Base-by-base conservation (phyloP, 2,797 vertebrate genomes). In the Nyctalus aviator region DNA sequence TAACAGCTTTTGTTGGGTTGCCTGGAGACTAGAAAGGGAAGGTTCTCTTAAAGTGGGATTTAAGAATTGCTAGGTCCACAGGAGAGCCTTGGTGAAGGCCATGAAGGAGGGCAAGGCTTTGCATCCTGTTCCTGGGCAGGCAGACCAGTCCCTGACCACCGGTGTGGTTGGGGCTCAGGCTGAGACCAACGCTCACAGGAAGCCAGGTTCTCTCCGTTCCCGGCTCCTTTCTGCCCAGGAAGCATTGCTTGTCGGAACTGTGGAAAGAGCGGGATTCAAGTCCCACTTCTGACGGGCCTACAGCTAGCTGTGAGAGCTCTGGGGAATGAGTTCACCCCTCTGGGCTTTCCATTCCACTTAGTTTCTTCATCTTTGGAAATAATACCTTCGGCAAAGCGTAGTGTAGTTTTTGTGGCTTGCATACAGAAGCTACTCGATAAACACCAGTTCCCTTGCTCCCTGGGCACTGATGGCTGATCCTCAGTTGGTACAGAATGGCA, bases 341-440 rank as follows among this genome's bases (percentile, higher is more conserved):
- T 18, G 66, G 87, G 85, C 13, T 68, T 32, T 68, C 20, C n/a
- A 32, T 20, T 32, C n/a, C 64, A 18, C n/a, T 84, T 48, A 21
- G 59, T 53, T 83, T 94, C 46, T 84, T 90, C 77, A 79, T 84
- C 37, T 79, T 66, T 84, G 23, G 32, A 88, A 76, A 6, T 27
- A 81, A n/a, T 30, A 69, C 5, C 7, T 81, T 23, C 8, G 50
- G 46, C 27, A 77, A 91, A 78, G 41, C n/a, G 32, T 27, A 4
- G 8, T n/a, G 17, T 1, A 0, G 62, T 77, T 72, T 76, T 32
- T 71, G 62, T 71, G 32, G 9, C 32, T 82, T 27, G 37, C 55
- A 30, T 5, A 11, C 13, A 53, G 18, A 53, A 57, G 15, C 20
- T 57, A 20, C 27, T 44, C 27, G 75, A 44, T 23, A 46, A 78